These are phyloP conservation scores for Epizoanthus ramosus DNA, from an alignment of 92 coral and sea anemone species.

Conservation along the genomic window DNA sequence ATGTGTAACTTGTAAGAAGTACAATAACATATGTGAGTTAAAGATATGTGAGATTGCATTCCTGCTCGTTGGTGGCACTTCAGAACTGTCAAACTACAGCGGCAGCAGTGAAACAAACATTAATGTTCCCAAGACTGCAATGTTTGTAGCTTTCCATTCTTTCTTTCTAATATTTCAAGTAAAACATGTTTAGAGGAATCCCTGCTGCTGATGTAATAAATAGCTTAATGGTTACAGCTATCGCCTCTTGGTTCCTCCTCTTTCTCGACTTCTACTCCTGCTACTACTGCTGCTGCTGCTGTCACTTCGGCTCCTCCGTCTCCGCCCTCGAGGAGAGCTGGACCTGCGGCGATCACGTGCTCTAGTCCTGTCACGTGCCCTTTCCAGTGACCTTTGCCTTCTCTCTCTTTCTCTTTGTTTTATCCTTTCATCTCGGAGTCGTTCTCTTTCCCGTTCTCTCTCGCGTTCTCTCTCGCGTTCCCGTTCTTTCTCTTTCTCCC, in stretches of 20 bases:
- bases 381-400: conserved; percentile 25
- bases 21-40: no score
- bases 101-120: no score
- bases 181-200: no score
- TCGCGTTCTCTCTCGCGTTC: conserved; percentile 56
- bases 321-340: conserved; percentile 33
- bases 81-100: no score
- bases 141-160: no score
- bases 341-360: conserved; percentile 43
- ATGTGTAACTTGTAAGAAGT: no score
- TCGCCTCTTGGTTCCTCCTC: conserved; percentile 31
- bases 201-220: no score
- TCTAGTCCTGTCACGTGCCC: conserved; percentile 28
- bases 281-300: conserved; percentile 43
- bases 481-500: conserved; percentile 62
- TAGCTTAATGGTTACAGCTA: neutral
- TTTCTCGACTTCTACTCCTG: conserved; percentile 33
- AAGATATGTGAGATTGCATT: no score
- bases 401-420: conserved; percentile 17
- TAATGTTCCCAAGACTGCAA: no score
- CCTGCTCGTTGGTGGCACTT: no score
- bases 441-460: conserved; percentile 47
- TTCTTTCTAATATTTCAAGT: no score
- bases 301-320: conserved; percentile 41
- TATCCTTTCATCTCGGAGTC: conserved; percentile 11